Base-by-base conservation (phyloP, 2,888 invertebrate genomes). In the Dryomyza anilis region DNA sequence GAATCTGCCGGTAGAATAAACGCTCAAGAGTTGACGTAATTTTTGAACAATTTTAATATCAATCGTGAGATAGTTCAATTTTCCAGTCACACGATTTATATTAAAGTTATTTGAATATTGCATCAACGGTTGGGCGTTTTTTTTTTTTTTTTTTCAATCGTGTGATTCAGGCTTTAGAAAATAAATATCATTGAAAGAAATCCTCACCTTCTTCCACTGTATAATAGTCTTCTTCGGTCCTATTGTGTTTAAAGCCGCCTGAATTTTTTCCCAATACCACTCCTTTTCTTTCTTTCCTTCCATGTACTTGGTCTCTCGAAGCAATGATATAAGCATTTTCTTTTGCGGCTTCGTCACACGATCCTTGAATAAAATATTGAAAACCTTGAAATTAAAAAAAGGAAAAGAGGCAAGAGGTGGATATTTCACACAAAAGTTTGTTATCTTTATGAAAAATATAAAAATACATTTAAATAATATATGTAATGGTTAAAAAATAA, bases 181-280 rank as follows among this genome's bases (percentile, higher is more conserved):
- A n/a, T n/a, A n/a, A n/a, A n/a, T n/a, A n/a, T n/a, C n/a, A n/a
- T n/a, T n/a, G n/a, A n/a, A n/a, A n/a, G n/a, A n/a, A n/a, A n/a
- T n/a, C n/a, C n/a, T 36, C 30, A 81, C 81, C 74, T 81, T 81
- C 62, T 81, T 81, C 81, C 81, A 81, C 64, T 81, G 81, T 61
- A 81, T 81, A 7, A 81, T 81, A 6, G 81, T 81, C 67, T 81
- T 81, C 64, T 81, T 81, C 45, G 81, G 81, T 1, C 81, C 81
- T 60, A 81, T 81, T 56, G 80, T 81, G 62, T 81, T 81, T 1
- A 81, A 68, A 39, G 81, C 82, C 59, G 80, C 81, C 65, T 81
- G 81, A 45, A 81, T 81, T 65, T 81, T 81, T 66, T 81, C 82
- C 81, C 81, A 81, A 61, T 81, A 81, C 81, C 81, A 81, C 68